Percentiles rank a stretch among this genome's conserved stretches.
Evolutionary conservation across 2,113 vertebrate genomes (phyloP).

Genomic region (Callipepla californica): DNA sequence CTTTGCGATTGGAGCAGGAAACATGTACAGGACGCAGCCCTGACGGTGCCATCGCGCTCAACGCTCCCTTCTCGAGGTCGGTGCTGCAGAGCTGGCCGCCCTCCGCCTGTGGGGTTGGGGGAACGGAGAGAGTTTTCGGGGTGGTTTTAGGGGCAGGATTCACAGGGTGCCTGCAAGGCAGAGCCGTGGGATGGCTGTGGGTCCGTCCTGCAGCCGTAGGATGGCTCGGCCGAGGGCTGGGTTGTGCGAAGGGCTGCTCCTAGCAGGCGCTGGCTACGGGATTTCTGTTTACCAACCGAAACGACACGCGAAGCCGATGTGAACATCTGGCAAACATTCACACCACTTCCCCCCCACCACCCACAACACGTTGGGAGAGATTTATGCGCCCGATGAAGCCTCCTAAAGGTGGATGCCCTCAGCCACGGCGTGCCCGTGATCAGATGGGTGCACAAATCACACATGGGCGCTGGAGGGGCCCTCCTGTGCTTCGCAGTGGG

Average conservation of each 20-base stretch:
- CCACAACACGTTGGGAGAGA: constrained; percentile 65
- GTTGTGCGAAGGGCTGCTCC: constrained; percentile 50
- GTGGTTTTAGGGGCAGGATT: not conserved
- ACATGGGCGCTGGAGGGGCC: not conserved
- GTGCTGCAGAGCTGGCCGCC: not conserved
- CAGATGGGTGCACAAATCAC: constrained; percentile 52
- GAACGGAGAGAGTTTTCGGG: not conserved
- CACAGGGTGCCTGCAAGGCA: not conserved
- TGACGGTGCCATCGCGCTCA: constrained; percentile 17
- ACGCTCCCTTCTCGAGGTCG: not conserved
- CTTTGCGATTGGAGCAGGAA: constrained; percentile 73
- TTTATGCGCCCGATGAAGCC: constrained; percentile 43
- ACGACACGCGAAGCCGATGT: constrained; percentile 62
- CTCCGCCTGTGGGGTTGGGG: not conserved
- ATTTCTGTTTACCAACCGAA: constrained; percentile 76
- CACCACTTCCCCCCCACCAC: constrained; percentile 54
- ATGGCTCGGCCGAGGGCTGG: constrained; percentile 56
- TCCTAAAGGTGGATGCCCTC: constrained; percentile 54
- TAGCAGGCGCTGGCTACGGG: constrained; percentile 44
- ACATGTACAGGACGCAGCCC: constrained; percentile 64
- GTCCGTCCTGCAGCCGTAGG: not conserved
- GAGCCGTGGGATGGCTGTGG: not conserved
- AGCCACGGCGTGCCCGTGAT: constrained; percentile 24
- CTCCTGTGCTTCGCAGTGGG: not conserved
- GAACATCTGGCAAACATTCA: constrained; percentile 71